Base-by-base conservation (phyloP, 2,888 invertebrate species). In the Stegophylla sp. region DNA sequence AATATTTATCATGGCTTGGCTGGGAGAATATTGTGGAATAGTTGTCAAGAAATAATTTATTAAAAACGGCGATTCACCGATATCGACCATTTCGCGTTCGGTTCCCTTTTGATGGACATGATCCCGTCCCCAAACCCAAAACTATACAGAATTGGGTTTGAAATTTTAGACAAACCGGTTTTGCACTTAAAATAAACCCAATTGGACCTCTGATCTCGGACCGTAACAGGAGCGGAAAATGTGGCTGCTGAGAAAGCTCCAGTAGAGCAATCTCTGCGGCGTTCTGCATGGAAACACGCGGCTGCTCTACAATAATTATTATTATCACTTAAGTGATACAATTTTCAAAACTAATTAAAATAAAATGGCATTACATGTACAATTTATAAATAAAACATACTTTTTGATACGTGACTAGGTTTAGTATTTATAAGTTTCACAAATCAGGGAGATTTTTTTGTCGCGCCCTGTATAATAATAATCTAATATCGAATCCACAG, bases 141-240 rank as follows among this genome's bases (percentile, higher is more conserved):
- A n/a, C n/a, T n/a, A n/a, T n/a, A n/a, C n/a, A n/a, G n/a, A n/a
- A n/a, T n/a, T n/a, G n/a, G n/a, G n/a, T n/a, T n/a, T n/a, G n/a
- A n/a, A n/a, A n/a, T n/a, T n/a, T n/a, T n/a, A n/a, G n/a, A n/a
- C n/a, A n/a, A n/a, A n/a, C n/a, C n/a, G n/a, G n/a, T n/a, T n/a
- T n/a, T n/a, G n/a, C n/a, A n/a, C n/a, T n/a, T n/a, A n/a, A n/a
- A n/a, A n/a, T n/a, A n/a, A n/a, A n/a, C n/a, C n/a, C n/a, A n/a
- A n/a, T n/a, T n/a, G n/a, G n/a, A n/a, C n/a, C n/a, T n/a, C n/a
- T n/a, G 63, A 63, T 28, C 63, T 63, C 26, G 17, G 28, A 63
- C 63, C 34, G 28, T 63, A 15, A 63, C 63, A 34, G 63, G 28
- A 23, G 45, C 23, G 23, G 61, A 45, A 92, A 85, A 85, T 83